These are phyloP conservation scores for Exocentrus adspersus DNA, from an alignment of 2,888 invertebrate genomes.

Conservation along the genomic window DNA sequence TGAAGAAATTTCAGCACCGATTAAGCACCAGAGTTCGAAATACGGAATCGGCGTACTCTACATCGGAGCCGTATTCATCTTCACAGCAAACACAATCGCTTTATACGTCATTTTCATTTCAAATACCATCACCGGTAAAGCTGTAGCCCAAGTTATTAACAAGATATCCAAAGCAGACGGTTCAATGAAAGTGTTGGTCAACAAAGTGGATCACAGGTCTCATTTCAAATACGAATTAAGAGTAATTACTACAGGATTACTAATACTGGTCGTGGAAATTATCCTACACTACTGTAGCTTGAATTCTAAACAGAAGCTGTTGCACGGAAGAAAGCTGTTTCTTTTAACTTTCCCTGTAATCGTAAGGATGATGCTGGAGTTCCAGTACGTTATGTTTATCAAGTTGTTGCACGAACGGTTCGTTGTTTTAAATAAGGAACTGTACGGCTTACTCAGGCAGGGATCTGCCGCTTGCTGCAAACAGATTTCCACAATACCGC, in stretches of 20 bases:
- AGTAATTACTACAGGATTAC: neutral
- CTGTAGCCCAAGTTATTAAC: slow-evolving; percentile 6
- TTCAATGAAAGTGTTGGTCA: neutral
- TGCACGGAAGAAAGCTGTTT: neutral
- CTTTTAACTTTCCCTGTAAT: neutral
- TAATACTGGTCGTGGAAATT: neutral
- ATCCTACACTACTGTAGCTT: neutral
- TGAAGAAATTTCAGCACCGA: neutral
- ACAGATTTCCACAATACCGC: too few species aligned
- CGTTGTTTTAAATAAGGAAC: neutral
- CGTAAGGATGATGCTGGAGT: neutral
- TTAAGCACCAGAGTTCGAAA: neutral
- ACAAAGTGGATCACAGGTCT: neutral
- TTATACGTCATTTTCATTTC: slow-evolving; percentile 3
- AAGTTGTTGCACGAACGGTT: neutral
- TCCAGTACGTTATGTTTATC: neutral
- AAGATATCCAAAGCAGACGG: neutral
- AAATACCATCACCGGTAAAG: slow-evolving; percentile 10
- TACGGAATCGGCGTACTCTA: slow-evolving; percentile 1
- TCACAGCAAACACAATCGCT: neutral
- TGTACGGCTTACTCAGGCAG: neutral
- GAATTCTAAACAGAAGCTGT: neutral
- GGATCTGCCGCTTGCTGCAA: too few species aligned
- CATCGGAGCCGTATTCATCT: neutral
- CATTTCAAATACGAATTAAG: neutral